Conservation (phyloP, 2,113 vertebrate species). For the Macrotus californicus region DNA sequence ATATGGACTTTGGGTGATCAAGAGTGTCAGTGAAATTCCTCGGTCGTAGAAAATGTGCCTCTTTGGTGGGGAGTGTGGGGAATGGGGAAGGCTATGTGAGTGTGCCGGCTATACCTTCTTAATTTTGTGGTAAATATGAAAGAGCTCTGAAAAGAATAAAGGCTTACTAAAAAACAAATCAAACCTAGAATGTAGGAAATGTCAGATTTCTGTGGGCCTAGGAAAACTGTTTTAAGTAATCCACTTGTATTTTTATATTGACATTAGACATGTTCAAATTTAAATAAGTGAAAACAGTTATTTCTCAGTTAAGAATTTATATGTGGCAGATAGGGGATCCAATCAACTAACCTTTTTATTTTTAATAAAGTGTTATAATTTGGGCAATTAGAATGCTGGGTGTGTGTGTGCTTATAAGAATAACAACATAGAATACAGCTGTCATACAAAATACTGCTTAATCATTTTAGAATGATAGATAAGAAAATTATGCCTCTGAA, state of each 20-base stretch:
- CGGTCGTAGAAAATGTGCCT: not conserved
- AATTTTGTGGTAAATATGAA: not conserved
- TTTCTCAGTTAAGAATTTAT: not conserved
- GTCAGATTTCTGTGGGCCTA: not conserved
- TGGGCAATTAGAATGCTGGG: not conserved
- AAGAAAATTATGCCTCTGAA: conserved; percentile 39
- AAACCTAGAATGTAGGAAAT: not conserved
- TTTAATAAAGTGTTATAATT: conserved; percentile 9
- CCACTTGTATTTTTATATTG: not conserved
- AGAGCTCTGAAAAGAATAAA: not conserved
- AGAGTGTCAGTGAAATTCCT: not conserved
- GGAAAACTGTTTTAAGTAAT: not conserved
- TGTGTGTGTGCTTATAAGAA: not conserved
- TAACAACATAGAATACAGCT: not conserved
- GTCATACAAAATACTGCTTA: not conserved
- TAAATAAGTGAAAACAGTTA: not conserved
- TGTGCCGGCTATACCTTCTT: not conserved
- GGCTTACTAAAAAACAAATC: not conserved
- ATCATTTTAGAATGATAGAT: conserved; percentile 31
- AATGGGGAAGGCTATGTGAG: not conserved
- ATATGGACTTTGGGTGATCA: not conserved
- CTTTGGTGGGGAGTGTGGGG: not conserved
- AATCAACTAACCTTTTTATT: conserved; percentile 1
- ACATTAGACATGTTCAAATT: not conserved
- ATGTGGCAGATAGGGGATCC: not conserved